phyloP scores from a whole-genome alignment of 2,113 vertebrate genomes.

The Coturnix japonica region DNA sequence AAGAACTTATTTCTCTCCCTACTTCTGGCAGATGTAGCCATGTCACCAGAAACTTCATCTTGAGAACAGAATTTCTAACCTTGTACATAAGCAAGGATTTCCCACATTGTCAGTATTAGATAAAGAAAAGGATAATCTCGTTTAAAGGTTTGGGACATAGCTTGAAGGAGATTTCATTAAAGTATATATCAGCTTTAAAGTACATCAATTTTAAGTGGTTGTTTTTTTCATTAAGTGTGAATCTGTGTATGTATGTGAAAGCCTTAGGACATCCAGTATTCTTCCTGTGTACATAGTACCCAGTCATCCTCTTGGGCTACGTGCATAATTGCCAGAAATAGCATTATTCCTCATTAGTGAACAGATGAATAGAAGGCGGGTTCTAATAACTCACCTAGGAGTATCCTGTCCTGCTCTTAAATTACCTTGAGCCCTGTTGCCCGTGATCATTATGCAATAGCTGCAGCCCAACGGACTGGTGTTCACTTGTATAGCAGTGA shows the following conservation, averaged over 20 bases:
- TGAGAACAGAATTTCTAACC: background rate
- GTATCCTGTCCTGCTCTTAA: background rate
- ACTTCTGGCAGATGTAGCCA: rapidly evolving
- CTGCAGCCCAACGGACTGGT: background rate
- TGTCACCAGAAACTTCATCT: background rate
- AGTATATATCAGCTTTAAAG: background rate
- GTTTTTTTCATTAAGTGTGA: background rate
- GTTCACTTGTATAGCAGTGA: background rate
- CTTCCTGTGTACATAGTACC: background rate
- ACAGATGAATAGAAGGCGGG: background rate
- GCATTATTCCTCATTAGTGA: background rate
- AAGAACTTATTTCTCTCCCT: background rate
- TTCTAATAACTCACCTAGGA: background rate
- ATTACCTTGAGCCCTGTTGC: background rate
- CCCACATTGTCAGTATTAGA: background rate
- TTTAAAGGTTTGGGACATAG: background rate
- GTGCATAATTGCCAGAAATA: background rate
- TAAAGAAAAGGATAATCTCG: background rate
- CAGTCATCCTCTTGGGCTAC: background rate
- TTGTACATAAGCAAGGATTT: background rate
- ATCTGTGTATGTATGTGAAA: background rate
- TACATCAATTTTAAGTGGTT: background rate
- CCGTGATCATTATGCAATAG: background rate
- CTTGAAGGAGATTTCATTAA: background rate
- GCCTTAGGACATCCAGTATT: background rate